Base-by-base conservation (phyloP, 2,888 invertebrate species). In the Amaurobius ferox region DNA sequence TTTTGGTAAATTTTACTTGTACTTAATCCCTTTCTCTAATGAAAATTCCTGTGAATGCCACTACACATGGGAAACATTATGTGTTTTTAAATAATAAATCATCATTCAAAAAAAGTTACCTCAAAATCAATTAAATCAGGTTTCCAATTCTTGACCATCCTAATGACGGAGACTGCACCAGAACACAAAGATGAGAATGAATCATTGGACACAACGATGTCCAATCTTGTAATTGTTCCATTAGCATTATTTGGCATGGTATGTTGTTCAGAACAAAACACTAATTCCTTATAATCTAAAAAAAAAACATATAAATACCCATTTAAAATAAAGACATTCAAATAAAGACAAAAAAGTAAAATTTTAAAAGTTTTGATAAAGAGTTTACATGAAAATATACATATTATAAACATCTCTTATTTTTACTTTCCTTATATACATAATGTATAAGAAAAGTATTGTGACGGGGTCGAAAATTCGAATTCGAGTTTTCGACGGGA, bases 91-190 rank as follows among this genome's bases (percentile, higher is more conserved):
- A n/a, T n/a, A n/a, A n/a, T n/a, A n/a, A n/a, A n/a, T n/a, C n/a
- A n/a, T n/a, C n/a, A n/a, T n/a, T n/a, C n/a, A n/a, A n/a, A 11
- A 72, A 44, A 0, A 32, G 77, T 77, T 66, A 87, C 87, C 44
- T 87, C 79, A 74, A 87, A 87, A 32, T 68, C 28, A 26, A 87
- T 64, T 7, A 28, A n/a, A 64, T 71, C 64, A 13, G 40, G 13
- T 55, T 73, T 78, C 87, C 87, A 87, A 16, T 74, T 83, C 28
- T 85, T 81, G 16, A 89, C 73, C 48, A 83, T 44, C 13, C 77
- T 78, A 2, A 88, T 48, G 5, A 89, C 80, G 62, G 71, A 19
- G 13, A 72, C 19, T 32, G 88, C 88, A 29, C 87, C 88, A n/a
- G 85, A 71, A 26, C 86, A 74, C 3, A 89, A 68, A 19, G 77